Percentiles rank a stretch among this genome's conserved stretches.
Conservation (phyloP, 2,888 invertebrate genomes). For the Gastracanthus pulcherrimus region DNA sequence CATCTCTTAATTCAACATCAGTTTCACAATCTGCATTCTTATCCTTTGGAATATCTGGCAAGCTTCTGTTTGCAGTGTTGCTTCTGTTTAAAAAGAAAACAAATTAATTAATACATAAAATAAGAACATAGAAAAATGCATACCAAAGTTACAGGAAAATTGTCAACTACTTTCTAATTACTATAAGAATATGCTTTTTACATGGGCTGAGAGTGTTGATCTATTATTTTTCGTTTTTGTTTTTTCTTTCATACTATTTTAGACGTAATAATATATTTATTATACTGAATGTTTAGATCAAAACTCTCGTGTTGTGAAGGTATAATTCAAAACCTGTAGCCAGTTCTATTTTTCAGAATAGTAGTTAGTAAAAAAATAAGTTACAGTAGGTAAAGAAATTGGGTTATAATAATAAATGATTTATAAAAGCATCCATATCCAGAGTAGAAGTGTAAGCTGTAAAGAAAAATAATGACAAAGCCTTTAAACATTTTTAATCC, state of each 20-base stretch:
- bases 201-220: constrained; percentile 2
- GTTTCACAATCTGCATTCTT: constrained; percentile 80
- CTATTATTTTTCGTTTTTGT: background rate
- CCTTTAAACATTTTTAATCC: background rate
- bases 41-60: constrained; percentile 90
- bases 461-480: constrained; percentile 52
- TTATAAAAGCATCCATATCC: constrained; percentile 55
- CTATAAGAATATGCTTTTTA: constrained; percentile 6
- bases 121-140: background rate
- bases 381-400: constrained; percentile 1
- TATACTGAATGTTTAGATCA: background rate
- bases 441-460: constrained; percentile 54
- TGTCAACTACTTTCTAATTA: constrained; percentile 5
- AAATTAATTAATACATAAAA: constrained; percentile 14
- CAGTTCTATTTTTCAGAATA: constrained; percentile 9
- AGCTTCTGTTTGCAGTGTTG: constrained; percentile 85
- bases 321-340: constrained; percentile 5
- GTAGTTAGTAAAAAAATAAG: constrained; percentile 26
- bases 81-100: constrained; percentile 68
- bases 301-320: background rate
- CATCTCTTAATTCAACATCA: constrained; percentile 68
- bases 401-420: constrained; percentile 2
- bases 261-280: background rate
- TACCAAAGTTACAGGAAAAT: background rate
- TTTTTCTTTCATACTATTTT: background rate